phyloP scores from a whole-genome alignment of 2,888 invertebrate species.

The Strigamia transsilvanica region DNA sequence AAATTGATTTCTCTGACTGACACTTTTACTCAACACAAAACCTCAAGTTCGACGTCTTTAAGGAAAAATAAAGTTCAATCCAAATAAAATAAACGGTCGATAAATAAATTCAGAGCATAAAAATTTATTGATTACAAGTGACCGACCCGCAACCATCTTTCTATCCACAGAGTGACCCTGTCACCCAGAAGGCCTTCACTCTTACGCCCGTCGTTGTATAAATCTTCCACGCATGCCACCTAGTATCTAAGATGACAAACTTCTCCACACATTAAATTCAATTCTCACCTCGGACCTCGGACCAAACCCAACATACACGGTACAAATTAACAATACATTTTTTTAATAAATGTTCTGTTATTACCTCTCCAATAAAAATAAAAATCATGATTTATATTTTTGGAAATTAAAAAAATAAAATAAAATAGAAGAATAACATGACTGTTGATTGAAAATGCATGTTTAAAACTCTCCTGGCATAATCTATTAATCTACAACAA shows the following conservation, averaged over 20 bases:
- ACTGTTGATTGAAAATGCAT: neutral
- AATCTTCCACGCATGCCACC: conserved; percentile 52
- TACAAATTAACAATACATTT: neutral
- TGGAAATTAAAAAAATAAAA: neutral
- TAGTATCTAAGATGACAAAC: conserved; percentile 46
- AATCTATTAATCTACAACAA: conserved; percentile 10
- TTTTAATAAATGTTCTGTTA: neutral
- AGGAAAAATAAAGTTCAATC: neutral
- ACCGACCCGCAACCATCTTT: conserved; percentile 25
- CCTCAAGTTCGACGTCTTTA: neutral
- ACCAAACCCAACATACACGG: neutral
- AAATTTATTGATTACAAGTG: conserved; percentile 26
- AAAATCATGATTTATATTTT: neutral
- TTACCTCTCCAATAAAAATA: no score
- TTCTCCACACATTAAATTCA: conserved; percentile 38
- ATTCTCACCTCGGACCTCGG: conserved; percentile 5
- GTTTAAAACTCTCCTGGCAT: neutral
- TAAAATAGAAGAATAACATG: neutral
- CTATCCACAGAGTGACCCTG: conserved; percentile 17
- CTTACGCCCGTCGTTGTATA: conserved; percentile 18
- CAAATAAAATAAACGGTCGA: neutral
- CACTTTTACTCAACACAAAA: neutral
- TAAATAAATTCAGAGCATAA: conserved; percentile 4
- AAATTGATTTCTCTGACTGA: conserved; percentile 11
- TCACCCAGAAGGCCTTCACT: neutral